Evolutionary conservation across 2,888 invertebrate genomes (phyloP), one percentile per base, ranked within the genome.

Genomic region (Fragum fragum): DNA sequence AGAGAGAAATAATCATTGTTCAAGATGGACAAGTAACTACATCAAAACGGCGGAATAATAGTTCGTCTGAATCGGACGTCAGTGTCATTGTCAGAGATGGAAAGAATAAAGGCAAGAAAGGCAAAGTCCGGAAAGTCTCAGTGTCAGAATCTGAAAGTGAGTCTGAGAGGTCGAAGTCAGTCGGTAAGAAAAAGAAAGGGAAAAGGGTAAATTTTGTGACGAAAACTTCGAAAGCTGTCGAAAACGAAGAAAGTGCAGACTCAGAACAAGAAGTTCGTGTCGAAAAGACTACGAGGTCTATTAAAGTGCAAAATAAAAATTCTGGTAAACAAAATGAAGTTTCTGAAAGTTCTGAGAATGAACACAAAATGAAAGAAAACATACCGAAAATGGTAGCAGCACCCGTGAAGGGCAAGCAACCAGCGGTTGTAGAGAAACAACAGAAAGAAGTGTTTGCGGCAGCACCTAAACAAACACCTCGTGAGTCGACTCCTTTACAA

Each of bases 1-100:
- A 79, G 73, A 82, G 82, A 59, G 76, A 82, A 59, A 85, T 85
- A 6, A 85, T 85, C 3, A 85, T 85, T 28, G 75, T 85, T 3
- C 80, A 85, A 52, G 73, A 79, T 28, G 82, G 78, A 16, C 52
- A 61, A 29, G 61, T 57, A n/a, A 32, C 32, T 14, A 42, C 23
- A 5, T 36, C 52, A 36, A 80, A 53, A 6, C 71, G 74, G 2
- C 72, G 82, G 21, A 74, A 73, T 42, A 66, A 63, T 18, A 76
- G 77, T 23, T 75, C 76, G 47, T 83, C 85, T 32, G 83, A 79
- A 42, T 83, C 85, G 14, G 85, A 85, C 26, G 66, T 85, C 11
- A 85, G 74, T 73, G 73, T 85, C n/a, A 69, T 85, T 18, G 79
- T 85, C 1, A 74, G 75, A 52, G 26, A 47, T 21, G 66, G 55